phyloP scores from a whole-genome alignment of 2,797 vertebrate species.

The Schizopygopsis pylzovi region DNA sequence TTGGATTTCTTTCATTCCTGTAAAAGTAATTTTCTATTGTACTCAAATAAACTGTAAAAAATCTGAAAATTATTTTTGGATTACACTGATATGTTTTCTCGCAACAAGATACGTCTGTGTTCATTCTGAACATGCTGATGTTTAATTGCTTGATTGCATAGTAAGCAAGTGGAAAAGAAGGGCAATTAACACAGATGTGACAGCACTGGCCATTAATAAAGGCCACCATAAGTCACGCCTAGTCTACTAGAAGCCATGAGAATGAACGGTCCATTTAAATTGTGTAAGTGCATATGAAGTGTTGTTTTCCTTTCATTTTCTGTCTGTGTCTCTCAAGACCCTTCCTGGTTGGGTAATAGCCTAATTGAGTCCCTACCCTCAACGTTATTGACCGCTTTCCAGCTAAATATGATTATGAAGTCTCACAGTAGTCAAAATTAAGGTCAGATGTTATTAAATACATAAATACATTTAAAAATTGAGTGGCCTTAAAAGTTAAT shows the following conservation, averaged over 20 bases:
- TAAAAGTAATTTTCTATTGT: background rate
- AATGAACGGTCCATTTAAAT: background rate
- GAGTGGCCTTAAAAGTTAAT: background rate
- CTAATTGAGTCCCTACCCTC: background rate
- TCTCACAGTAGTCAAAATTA: background rate
- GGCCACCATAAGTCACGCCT: background rate
- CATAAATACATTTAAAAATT: background rate
- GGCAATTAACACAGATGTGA: background rate
- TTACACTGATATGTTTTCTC: background rate
- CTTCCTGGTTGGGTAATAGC: background rate
- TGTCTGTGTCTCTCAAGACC: background rate
- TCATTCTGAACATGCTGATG: background rate
- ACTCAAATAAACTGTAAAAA: constrained; percentile 5
- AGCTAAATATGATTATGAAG: background rate
- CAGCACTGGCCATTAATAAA: background rate
- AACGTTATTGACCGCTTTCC: background rate
- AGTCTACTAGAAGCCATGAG: background rate
- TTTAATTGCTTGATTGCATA: background rate
- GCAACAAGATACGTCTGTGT: background rate
- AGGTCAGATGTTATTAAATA: background rate
- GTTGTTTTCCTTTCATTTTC: background rate
- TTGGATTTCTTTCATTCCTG: constrained; percentile 3
- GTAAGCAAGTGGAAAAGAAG: background rate
- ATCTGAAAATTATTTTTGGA: background rate
- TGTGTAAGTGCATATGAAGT: background rate